These are phyloP conservation scores for Micoletzkya japonica DNA, from an alignment of 2,888 invertebrate genomes.

Conservation along the genomic window DNA sequence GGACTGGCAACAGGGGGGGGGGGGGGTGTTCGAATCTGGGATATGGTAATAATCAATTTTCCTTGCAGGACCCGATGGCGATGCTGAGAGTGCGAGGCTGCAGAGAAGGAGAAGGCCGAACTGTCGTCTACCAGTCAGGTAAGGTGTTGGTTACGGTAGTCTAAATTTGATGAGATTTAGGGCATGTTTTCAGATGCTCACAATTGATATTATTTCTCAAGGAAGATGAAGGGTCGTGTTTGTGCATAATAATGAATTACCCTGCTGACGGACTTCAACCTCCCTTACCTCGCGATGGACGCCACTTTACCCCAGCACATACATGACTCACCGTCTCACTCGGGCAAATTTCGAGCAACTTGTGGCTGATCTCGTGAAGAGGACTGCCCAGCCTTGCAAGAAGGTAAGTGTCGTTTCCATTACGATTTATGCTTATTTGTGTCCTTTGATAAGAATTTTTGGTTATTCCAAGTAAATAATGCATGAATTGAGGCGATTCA, in stretches of 20 bases:
- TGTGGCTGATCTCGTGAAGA: constrained; percentile 85
- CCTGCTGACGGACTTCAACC: constrained; percentile 83
- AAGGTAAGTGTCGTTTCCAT: constrained; percentile 76
- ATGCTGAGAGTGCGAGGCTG: constrained; percentile 81
- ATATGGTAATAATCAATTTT: background rate
- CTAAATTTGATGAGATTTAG: constrained; percentile 44
- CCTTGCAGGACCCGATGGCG: constrained; percentile 43
- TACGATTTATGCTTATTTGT: too few relatives aligned
- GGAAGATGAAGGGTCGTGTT: background rate
- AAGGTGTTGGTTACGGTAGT: too few relatives aligned
- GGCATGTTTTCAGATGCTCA: constrained; percentile 41
- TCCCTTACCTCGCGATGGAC: constrained; percentile 97
- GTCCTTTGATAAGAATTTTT: background rate
- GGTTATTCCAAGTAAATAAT: background rate
- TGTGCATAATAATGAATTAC: constrained; percentile 37
- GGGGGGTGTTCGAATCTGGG: too few relatives aligned
- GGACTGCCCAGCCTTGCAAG: constrained; percentile 89
- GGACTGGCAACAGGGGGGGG: too few relatives aligned
- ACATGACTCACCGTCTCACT: constrained; percentile 93
- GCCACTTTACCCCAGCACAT: constrained; percentile 92
- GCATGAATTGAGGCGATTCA: constrained; percentile 41
- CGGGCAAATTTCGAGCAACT: constrained; percentile 86
- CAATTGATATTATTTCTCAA: background rate
- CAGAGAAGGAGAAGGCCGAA: constrained; percentile 98
- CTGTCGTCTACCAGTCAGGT: constrained; percentile 85